Base-by-base conservation (phyloP, 2,797 vertebrate genomes). In the Enteromius anoplus region DNA sequence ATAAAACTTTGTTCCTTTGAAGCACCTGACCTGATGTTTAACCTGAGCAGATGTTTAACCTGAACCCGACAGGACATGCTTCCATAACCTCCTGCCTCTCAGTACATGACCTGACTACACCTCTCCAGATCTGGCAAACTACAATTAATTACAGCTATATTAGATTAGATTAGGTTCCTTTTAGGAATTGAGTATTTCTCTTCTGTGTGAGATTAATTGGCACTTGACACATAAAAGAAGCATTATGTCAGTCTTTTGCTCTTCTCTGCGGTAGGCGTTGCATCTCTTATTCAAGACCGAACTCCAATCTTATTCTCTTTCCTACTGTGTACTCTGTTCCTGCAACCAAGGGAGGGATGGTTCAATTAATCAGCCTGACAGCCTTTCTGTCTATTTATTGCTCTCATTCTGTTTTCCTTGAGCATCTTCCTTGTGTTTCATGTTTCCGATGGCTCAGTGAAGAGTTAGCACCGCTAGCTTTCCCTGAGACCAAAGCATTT, bases 331-430 rank as follows among this genome's bases (percentile, higher is more conserved):
- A 87, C 66, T 75, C 51, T 51, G 77, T 77, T 69, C 75, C 69
- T 40, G 60, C 32, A 80, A 65, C 77, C 40, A 62, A 69, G 66
- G 58, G 64, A 86, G 68, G 26, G 29, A 83, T 79, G 72, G 77
- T 80, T 87, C 78, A 55, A 79, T 89, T 87, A 83, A 88, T 88
- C 81, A 86, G 78, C 32, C 77, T 87, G 87, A 87, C 84, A 86
- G 75, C 65, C 71, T 60, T 29, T 32, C 82, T 73, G 14, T 81
- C 64, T 81, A 53, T 47, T 42, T 29, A 42, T 72, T 55, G 66
- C 55, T 29, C 62, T 69, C 9, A 47, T 73, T 80, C 70, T 55
- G 29, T 40, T 70, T 76, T 47, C 34, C 23, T 76, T 66, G 29
- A 65, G 58, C 40, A 77, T 70, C 34, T 75, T 76, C 71, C 37